Percentiles rank a stretch among this genome's conserved stretches.
phyloP scores from a whole-genome alignment of 2,888 invertebrate genomes.

The Papilio elwesi region DNA sequence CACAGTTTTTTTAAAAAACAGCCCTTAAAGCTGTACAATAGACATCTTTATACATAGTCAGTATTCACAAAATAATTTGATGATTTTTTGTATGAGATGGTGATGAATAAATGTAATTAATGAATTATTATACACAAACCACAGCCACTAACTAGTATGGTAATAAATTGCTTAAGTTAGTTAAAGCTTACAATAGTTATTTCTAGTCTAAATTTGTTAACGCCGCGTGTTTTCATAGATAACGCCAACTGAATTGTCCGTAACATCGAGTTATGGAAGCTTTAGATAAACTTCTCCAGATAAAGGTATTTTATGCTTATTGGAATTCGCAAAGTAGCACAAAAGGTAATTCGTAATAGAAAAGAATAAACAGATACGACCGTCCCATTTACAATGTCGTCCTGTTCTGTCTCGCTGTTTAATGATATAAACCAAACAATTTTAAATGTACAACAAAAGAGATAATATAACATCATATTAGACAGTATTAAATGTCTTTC shows the following conservation, averaged over 20 bases:
- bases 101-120: too few species aligned
- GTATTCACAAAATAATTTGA: too few species aligned
- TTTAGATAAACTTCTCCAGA: constrained; percentile 13
- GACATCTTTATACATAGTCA: too few species aligned
- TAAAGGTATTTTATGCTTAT: constrained; percentile 17
- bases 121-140: not conserved
- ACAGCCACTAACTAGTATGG: not conserved
- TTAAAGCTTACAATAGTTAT: not conserved
- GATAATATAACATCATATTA: too few species aligned
- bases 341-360: constrained; percentile 20
- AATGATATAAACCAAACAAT: too few species aligned
- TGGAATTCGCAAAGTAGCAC: constrained; percentile 16
- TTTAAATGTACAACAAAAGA: too few species aligned
- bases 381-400: not conserved
- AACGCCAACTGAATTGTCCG: constrained; percentile 16
- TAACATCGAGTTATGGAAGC: constrained; percentile 5
- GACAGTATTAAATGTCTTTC: too few species aligned
- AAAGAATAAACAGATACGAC: not conserved
- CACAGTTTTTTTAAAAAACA: too few species aligned
- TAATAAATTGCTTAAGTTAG: not conserved
- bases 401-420: not conserved
- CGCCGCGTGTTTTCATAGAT: constrained; percentile 4
- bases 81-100: too few species aligned
- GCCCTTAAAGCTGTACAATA: too few species aligned
- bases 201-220: constrained; percentile 16